These are phyloP conservation scores for Melipona beecheii DNA, from an alignment of 2,888 invertebrate species.

Conservation along the genomic window DNA sequence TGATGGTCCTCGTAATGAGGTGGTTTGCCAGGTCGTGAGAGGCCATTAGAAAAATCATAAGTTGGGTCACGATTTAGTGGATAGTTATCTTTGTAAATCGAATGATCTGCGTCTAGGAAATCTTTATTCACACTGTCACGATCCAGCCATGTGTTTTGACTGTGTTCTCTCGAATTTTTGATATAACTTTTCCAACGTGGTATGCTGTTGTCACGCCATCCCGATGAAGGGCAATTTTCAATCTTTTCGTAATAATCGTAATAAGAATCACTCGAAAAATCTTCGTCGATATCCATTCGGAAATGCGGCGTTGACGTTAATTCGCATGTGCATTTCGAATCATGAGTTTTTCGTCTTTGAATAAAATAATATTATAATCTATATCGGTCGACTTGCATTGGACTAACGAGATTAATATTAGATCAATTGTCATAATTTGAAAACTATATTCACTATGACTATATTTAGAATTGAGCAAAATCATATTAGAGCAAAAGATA, in stretches of 20 bases:
- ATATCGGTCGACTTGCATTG: too few relatives aligned
- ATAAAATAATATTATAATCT: constrained; percentile 7
- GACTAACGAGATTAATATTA: too few relatives aligned
- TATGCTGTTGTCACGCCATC: neutral
- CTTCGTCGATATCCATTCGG: constrained; percentile 88
- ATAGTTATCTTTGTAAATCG: constrained; percentile 1
- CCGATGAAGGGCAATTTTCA: constrained; percentile 86
- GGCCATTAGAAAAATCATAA: neutral
- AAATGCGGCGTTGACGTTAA: constrained; percentile 89
- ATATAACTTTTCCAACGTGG: neutral
- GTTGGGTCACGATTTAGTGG: neutral
- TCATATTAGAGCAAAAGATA: too few relatives aligned
- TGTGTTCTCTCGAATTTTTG: neutral
- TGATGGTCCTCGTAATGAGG: constrained; percentile 3
- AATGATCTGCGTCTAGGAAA: neutral
- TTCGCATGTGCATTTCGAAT: constrained; percentile 88
- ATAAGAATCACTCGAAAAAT: constrained; percentile 88
- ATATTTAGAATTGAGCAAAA: too few relatives aligned
- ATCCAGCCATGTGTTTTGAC: neutral
- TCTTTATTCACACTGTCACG: neutral
- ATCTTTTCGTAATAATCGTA: constrained; percentile 93
- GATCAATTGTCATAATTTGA: too few relatives aligned
- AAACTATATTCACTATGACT: too few relatives aligned
- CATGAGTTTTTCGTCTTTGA: constrained; percentile 50
- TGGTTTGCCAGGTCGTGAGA: constrained; percentile 7